Percentiles rank a stretch among this genome's conserved stretches.
phyloP scores from a whole-genome alignment of 2,113 vertebrate species.

The Poicephalus meyeri region DNA sequence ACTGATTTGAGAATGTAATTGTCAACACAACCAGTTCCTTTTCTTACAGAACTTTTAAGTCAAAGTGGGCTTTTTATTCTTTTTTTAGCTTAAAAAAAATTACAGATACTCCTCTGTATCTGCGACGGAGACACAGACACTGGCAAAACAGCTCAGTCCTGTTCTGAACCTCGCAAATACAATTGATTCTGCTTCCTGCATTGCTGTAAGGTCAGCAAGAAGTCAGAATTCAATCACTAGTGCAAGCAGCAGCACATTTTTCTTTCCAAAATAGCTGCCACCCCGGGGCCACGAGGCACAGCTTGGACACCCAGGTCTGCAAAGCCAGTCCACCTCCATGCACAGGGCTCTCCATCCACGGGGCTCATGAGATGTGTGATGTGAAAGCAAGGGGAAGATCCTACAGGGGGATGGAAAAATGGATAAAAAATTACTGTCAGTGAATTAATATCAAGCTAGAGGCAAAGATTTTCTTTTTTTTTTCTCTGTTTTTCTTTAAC shows the following conservation, averaged over 20 bases:
- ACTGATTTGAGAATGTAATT: background rate
- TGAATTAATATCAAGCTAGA: background rate
- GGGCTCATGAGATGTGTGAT: background rate
- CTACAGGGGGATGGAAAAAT: background rate
- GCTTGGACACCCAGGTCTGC: background rate
- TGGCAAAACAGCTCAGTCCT: background rate
- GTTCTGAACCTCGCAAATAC: background rate
- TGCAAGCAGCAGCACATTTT: background rate
- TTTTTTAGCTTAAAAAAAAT: background rate
- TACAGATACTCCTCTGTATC: background rate
- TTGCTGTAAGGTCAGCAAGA: background rate
- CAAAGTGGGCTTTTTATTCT: background rate
- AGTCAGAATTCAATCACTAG: background rate
- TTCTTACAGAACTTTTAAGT: background rate
- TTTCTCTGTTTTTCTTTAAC: background rate
- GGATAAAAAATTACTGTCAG: background rate
- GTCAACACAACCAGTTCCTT: background rate
- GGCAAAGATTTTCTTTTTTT: background rate
- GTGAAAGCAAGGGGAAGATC: background rate
- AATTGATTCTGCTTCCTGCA: background rate
- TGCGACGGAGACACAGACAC: background rate
- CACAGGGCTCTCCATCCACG: background rate
- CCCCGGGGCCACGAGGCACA: fast-evolving
- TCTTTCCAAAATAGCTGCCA: background rate
- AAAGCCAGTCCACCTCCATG: background rate